Conservation (phyloP, 2,113 vertebrate species). For the Syngnathus floridae region DNA sequence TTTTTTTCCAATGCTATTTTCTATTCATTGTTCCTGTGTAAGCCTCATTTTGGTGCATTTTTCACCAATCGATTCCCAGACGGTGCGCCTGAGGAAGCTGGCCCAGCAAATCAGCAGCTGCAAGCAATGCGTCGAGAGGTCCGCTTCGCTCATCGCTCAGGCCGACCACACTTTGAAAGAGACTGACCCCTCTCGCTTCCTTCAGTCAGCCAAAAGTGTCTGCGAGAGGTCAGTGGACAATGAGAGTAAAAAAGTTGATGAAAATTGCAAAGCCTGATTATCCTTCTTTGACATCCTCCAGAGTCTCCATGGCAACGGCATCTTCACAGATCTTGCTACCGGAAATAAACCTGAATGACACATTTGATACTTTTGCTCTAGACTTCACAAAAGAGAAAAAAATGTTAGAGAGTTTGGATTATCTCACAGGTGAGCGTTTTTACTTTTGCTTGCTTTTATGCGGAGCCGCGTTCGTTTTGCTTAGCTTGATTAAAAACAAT, state of each 20-base stretch:
- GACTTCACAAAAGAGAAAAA: conserved; percentile 98
- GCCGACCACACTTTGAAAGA: conserved; percentile 94
- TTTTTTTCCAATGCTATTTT: neutral
- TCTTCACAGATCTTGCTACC: conserved; percentile 95
- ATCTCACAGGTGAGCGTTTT: conserved; percentile 85
- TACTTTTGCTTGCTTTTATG: neutral
- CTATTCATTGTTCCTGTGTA: neutral
- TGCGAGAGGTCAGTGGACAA: conserved; percentile 81
- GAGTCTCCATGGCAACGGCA: conserved; percentile 96
- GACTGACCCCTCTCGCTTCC: conserved; percentile 87
- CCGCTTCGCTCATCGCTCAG: conserved; percentile 91
- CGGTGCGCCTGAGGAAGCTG: conserved; percentile 87
- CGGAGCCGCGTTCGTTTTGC: no score
- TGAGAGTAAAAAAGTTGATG: neutral
- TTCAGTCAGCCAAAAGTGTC: conserved; percentile 92
- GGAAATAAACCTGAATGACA: conserved; percentile 96
- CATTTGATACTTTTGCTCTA: conserved; percentile 92
- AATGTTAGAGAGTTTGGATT: conserved; percentile 93
- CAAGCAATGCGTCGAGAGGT: conserved; percentile 95
- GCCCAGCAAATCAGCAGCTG: conserved; percentile 94
- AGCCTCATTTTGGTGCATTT: conserved; percentile 3
- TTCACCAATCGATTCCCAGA: conserved; percentile 60
- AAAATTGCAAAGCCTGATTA: conserved; percentile 13
- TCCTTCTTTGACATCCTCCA: conserved; percentile 52
- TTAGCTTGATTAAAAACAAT: no score